Conservation (phyloP, 1,140 invertebrate genomes). For the Hestina assimilis region DNA sequence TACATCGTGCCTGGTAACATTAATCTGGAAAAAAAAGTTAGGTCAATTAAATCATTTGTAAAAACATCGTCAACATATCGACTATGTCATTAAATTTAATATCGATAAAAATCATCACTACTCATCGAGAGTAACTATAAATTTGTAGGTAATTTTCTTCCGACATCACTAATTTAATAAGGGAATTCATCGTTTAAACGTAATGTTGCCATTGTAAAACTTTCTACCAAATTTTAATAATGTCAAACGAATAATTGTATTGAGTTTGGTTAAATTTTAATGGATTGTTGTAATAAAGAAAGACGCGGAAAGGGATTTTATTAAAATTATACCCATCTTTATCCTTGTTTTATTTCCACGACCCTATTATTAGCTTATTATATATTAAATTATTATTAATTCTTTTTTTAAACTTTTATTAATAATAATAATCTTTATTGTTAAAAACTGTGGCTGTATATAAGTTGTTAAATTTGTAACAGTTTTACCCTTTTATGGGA, state of each 20-base stretch:
- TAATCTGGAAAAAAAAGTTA: constrained; percentile 39
- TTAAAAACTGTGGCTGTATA: too few species aligned
- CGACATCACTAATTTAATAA: too few species aligned
- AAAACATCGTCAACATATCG: constrained; percentile 34
- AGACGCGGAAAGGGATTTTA: constrained; percentile 46
- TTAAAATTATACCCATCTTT: constrained; percentile 51
- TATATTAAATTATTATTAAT: too few species aligned
- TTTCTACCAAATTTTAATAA: constrained; percentile 8
- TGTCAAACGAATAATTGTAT: neutral
- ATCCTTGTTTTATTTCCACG: constrained; percentile 25
- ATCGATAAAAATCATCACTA: neutral
- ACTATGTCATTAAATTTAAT: constrained; percentile 12
- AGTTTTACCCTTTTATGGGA: too few species aligned
- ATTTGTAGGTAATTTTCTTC: too few species aligned
- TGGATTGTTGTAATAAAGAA: constrained; percentile 40
- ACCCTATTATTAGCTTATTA: too few species aligned
- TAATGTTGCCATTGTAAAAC: constrained; percentile 11
- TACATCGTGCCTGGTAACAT: constrained; percentile 18
- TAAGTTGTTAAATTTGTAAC: too few species aligned
- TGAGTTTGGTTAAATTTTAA: constrained; percentile 41
- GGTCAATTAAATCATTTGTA: constrained; percentile 44
- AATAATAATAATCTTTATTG: too few species aligned
- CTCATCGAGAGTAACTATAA: neutral
- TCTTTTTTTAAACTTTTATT: too few species aligned
- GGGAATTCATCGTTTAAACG: neutral